Evolutionary conservation across 2,113 vertebrate genomes (phyloP), one percentile per base, ranked within the genome.

Genomic region (Piprites chloris): DNA sequence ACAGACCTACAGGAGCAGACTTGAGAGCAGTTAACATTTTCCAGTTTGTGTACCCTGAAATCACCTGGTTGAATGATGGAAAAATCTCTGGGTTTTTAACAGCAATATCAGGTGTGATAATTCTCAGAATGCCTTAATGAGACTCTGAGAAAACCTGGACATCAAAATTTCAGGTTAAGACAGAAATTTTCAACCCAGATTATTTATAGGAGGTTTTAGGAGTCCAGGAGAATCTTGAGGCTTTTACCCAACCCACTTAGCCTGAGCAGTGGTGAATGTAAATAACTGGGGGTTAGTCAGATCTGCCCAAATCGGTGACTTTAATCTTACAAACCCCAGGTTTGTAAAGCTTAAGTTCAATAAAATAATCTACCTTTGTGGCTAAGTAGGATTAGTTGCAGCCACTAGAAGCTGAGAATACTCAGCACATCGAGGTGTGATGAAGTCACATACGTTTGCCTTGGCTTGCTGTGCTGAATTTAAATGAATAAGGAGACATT

Each of bases 361-460:
- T 93, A 72, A 88, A 90, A 85, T 93, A 87, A 92, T 82, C 76
- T 92, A 49, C 15, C 55, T 91, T 87, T 82, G 28, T 58, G 91
- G 66, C 69, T 94, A 67, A 83, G 79, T 56, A 96, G 90, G 79
- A 88, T 96, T 93, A 96, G 78, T 71, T 91, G 79, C n/a, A 85
- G 68, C 42, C 67, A 61, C 53, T 63, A 84, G 87, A 93, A 93
- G 9, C 37, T 81, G 42, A 76, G 28, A 90, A 46, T 73, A 18
- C 39, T 86, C 39, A 80, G 59, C 42, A 86, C 63, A 59, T 78
- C 77, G 27, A 90, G 66, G 63, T 82, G 32, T 52, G 58, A 72
- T 62, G 37, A 41, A 79, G 24, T 93, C 27, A 1, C 66, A 5
- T 50, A 56, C 61, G 67, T 58, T 87, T 82, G 27, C 18, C 26